Evolutionary conservation across 1,140 invertebrate genomes (phyloP), one percentile per base, ranked within the genome.

Genomic region (Drosophila neocordata): DNA sequence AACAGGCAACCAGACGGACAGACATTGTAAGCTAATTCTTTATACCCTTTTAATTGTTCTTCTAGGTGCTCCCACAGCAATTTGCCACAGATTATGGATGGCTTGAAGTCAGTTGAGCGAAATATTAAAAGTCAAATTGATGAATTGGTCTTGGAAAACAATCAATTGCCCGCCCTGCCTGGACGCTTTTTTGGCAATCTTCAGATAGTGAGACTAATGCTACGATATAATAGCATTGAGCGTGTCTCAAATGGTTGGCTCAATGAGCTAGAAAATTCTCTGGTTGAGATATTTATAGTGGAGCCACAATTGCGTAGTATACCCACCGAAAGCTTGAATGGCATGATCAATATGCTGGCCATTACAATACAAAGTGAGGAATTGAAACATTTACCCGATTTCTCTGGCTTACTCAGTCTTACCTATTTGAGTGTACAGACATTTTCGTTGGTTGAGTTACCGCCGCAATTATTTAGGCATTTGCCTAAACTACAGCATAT

Each of bases 1-100:
- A 6, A 31, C 27, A 7, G 27, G 6, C 27, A 7, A 6, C 2
- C 3, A 11, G 27, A 38, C 4, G 7, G 18, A 24, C 22, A 24
- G 22, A 24, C 22, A 5, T n/a, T n/a, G n/a, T 12, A 24, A 22
- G 1, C 34, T 75, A 7, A 73, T 69, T 20, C 51, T 0, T 1
- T 0, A 1, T 48, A 0, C 60, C n/a, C 61, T 52, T 44, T 3
- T 20, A n/a, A 8, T 9, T 24, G n/a, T 2, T 8, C 8, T 3
- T 12, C 1, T 79, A 97, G 96, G 96, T 97, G 96, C 89, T 96
- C 96, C 38, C 96, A 97, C 91, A 96, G 96, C 92, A 96, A 97
- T 76, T 92, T 97, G 61, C 94, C 94, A 1, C 94, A 94, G 81
- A 95, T 97, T 2, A 90, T 95, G 58, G 95, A 95, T 76, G 95